Percentiles rank a stretch among this genome's conserved stretches.
Conservation (phyloP, 2,888 invertebrate species). For the Argyresthia albistria region DNA sequence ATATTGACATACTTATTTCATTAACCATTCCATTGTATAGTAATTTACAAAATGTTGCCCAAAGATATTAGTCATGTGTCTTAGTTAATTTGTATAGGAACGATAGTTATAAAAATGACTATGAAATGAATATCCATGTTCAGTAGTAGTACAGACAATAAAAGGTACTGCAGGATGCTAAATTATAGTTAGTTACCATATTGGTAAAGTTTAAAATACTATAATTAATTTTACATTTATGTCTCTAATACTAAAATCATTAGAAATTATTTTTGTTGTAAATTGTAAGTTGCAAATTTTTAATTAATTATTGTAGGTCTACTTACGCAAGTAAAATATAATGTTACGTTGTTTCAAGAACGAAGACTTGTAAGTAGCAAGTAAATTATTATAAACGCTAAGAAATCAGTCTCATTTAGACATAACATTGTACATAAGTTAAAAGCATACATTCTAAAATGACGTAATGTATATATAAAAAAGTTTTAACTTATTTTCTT, state of each 20-base stretch:
- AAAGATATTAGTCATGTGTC: background rate
- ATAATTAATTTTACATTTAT: background rate
- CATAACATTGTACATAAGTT: constrained; percentile 5
- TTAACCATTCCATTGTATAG: no score
- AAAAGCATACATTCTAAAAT: constrained; percentile 67
- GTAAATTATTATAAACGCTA: no score
- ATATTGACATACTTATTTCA: no score
- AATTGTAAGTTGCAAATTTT: background rate
- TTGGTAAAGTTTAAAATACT: background rate
- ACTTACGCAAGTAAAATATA: background rate
- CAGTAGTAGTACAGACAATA: constrained; percentile 29
- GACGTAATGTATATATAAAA: constrained; percentile 31
- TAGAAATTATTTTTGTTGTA: background rate
- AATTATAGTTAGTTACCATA: background rate
- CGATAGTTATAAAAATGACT: background rate
- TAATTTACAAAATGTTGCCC: no score
- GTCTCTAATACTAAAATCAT: background rate
- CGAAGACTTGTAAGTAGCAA: no score
- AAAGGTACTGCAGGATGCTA: constrained; percentile 10
- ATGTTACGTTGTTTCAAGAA: no score
- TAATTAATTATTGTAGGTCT: no score
- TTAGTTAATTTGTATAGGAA: constrained; percentile 12
- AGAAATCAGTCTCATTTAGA: background rate
- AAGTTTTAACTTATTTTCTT: constrained; percentile 8
- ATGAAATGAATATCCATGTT: constrained; percentile 19